Evolutionary conservation across 2,113 vertebrate species (phyloP), one percentile per base, ranked within the genome.

Genomic region (Tupaia chinensis): DNA sequence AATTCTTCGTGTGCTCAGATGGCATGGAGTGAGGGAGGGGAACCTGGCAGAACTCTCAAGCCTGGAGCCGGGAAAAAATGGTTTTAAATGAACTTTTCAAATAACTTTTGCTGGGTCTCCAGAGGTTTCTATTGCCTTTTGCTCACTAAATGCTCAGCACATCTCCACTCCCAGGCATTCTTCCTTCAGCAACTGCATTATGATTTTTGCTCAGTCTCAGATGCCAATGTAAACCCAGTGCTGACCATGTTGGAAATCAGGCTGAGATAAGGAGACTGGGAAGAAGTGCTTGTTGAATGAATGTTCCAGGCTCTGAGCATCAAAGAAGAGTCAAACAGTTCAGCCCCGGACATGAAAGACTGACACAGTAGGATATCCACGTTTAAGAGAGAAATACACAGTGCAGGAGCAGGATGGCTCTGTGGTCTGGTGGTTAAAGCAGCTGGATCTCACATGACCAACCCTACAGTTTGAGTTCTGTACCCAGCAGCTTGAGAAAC

Each of bases 71-170:
- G 27, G 78, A 56, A 80, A 56, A 72, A 80, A 53, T 27, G 56
- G 34, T 44, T 89, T 79, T 79, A 27, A 74, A n/a, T 73, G 2
- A 83, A 93, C 76, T 93, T 92, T 92, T 27, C 70, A 32, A 78
- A 90, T 74, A 60, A 60, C 16, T 70, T 80, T 80, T 25, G 32
- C 44, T 7, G n/a, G 76, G 66, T 61, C 14, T 11, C 80, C 11
- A 83, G 87, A 96, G 25, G 23, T 56, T 66, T 68, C 76, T 16
- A 16, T 4, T 23, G 27, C 72, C 13, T 81, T 12, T 8, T 2
- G 19, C 91, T 44, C 58, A 32, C 53, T 12, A 16, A 60, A 29
- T 9, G 25, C 4, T 25, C 74, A 3, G 74, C 19, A 63, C 66
- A 8, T 56, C 77, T 58, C 87, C 3, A 10, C 27, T 53, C 61